phyloP scores from a whole-genome alignment of 2,797 vertebrate genomes.

The Spondyliosoma cantharus region DNA sequence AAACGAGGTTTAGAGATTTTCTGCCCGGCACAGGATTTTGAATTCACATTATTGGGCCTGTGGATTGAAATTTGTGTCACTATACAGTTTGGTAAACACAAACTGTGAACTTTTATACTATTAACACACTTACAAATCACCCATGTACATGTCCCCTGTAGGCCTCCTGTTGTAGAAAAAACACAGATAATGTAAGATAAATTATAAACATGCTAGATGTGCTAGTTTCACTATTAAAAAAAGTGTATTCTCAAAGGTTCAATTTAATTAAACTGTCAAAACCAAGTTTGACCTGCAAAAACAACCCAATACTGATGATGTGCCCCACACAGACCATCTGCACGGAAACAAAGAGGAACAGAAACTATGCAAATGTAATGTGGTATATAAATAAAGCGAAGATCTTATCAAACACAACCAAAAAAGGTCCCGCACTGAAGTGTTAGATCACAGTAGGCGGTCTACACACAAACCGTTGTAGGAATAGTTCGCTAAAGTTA shows the following conservation, averaged over 20 bases:
- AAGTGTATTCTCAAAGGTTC: not conserved
- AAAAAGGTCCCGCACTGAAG: not conserved
- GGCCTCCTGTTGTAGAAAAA: slow-evolving; percentile 41
- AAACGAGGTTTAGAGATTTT: slow-evolving; percentile 58
- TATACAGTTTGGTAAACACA: not conserved
- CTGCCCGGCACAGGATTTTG: slow-evolving; percentile 11
- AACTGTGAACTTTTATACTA: not conserved
- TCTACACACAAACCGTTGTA: not conserved
- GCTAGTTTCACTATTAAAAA: not conserved
- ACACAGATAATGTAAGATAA: not conserved
- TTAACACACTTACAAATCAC: slow-evolving; percentile 35
- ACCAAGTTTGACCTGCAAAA: not conserved
- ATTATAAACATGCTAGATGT: not conserved
- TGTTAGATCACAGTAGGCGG: not conserved
- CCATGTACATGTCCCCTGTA: slow-evolving; percentile 2
- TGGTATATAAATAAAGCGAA: slow-evolving; percentile 7
- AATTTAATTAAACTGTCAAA: not conserved
- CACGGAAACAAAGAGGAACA: slow-evolving; percentile 48
- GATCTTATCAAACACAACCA: not conserved
- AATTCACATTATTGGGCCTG: slow-evolving; percentile 46
- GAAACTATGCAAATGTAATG: slow-evolving; percentile 50
- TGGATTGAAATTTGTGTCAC: slow-evolving; percentile 17
- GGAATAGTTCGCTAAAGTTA: not conserved
- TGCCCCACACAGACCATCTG: slow-evolving; percentile 43
- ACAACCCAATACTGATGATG: not conserved